Percentiles rank a stretch among this genome's conserved stretches.
Evolutionary conservation across 2,113 vertebrate species (phyloP).

Genomic region (Hippoglossus stenolepis): DNA sequence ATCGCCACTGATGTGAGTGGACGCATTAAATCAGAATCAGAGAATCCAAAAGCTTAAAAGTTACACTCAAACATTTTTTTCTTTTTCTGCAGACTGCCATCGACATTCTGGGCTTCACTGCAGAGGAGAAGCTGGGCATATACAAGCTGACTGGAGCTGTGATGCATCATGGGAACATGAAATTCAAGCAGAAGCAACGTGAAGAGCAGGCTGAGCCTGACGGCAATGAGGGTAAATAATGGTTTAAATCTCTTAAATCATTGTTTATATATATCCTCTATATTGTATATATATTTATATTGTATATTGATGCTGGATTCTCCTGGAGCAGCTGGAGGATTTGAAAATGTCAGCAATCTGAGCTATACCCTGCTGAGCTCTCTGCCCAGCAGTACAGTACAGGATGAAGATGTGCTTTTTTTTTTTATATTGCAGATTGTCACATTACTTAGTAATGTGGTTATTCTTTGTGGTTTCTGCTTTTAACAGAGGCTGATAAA

Average conservation of each 20-base stretch:
- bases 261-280: no score
- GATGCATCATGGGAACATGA: conserved; percentile 93
- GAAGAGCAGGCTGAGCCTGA: conserved; percentile 92
- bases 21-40: background rate
- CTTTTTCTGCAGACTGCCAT: conserved; percentile 71
- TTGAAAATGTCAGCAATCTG: background rate
- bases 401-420: no score
- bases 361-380: background rate
- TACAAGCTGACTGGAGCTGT: conserved; percentile 91
- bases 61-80: background rate
- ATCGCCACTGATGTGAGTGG: conserved; percentile 91
- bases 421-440: no score
- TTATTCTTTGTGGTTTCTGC: conserved; percentile 33
- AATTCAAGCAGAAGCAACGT: conserved; percentile 92
- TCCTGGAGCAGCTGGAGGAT: background rate
- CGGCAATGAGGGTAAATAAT: conserved; percentile 87
- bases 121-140: conserved; percentile 86
- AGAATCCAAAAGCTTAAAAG: background rate
- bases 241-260: no score
- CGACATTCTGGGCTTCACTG: conserved; percentile 85
- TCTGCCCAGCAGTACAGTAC: no score
- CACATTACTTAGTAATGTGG: background rate
- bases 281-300: no score
- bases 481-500: conserved; percentile 81
- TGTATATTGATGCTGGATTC: background rate